Evolutionary conservation across 2,888 invertebrate genomes (phyloP).

Genomic region (Branchipolynoe longqiensis): DNA sequence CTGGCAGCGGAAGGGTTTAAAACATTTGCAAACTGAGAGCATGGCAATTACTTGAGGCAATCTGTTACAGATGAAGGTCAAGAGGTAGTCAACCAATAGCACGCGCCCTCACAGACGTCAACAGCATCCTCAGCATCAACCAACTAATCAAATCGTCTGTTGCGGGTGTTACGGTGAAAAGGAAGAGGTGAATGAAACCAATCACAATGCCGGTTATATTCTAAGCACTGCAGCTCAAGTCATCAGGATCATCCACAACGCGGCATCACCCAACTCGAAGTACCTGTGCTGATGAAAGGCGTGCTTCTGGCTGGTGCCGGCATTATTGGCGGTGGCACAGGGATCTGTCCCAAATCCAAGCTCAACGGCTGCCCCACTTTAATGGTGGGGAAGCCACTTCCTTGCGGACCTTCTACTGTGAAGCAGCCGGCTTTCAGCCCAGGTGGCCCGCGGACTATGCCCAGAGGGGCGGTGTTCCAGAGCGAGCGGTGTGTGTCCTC

Average conservation of each 20-base stretch:
- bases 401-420: slow-evolving; percentile 31
- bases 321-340: background rate
- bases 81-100: too few species aligned
- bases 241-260: too few species aligned
- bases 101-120: background rate
- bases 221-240: background rate
- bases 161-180: slow-evolving; percentile 14
- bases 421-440: slow-evolving; percentile 16
- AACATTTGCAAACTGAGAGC: too few species aligned
- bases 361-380: slow-evolving; percentile 7
- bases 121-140: too few species aligned
- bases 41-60: too few species aligned
- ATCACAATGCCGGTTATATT: slow-evolving; percentile 43
- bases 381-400: slow-evolving; percentile 33
- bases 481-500: slow-evolving; percentile 4
- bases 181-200: too few species aligned
- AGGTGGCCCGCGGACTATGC: slow-evolving; percentile 29
- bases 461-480: slow-evolving; percentile 31
- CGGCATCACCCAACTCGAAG: background rate
- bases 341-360: slow-evolving; percentile 2
- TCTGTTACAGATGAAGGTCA: too few species aligned
- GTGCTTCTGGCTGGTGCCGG: background rate
- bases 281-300: slow-evolving; percentile 29
- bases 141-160: slow-evolving; percentile 14
- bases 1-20: too few species aligned